Percentiles rank a stretch among this genome's conserved stretches.
These are phyloP conservation scores for Meda fulgida DNA, from an alignment of 2,797 vertebrate species.

Conservation along the genomic window DNA sequence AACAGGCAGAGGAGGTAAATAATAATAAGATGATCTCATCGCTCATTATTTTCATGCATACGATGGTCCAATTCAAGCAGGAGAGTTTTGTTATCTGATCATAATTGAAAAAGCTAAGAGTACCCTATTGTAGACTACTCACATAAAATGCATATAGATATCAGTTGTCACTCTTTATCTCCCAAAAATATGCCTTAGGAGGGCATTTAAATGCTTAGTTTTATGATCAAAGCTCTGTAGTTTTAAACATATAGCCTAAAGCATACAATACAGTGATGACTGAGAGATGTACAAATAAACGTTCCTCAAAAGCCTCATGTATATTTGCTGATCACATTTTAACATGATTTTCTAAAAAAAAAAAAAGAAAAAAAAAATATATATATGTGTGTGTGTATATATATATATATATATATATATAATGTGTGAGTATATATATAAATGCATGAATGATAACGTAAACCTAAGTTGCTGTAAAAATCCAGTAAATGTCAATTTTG, in stretches of 20 bases:
- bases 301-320: not conserved
- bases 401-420: no score
- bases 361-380: no score
- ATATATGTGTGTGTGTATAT: no score
- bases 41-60: not conserved
- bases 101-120: not conserved
- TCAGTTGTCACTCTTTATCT: not conserved
- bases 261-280: not conserved
- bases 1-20: conserved; percentile 93
- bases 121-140: not conserved
- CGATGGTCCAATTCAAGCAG: not conserved
- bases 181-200: not conserved
- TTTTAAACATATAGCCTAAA: not conserved
- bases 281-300: not conserved
- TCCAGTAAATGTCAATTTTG: not conserved
- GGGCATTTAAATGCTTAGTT: not conserved
- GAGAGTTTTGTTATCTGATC: not conserved
- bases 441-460: not conserved
- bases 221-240: not conserved
- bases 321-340: not conserved
- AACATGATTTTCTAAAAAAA: not conserved
- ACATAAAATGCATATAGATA: not conserved
- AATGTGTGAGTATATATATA: no score
- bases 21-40: not conserved
- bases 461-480: not conserved